These are phyloP conservation scores for Pogonocherus hispidulus DNA, from an alignment of 2,888 invertebrate genomes.

Conservation along the genomic window DNA sequence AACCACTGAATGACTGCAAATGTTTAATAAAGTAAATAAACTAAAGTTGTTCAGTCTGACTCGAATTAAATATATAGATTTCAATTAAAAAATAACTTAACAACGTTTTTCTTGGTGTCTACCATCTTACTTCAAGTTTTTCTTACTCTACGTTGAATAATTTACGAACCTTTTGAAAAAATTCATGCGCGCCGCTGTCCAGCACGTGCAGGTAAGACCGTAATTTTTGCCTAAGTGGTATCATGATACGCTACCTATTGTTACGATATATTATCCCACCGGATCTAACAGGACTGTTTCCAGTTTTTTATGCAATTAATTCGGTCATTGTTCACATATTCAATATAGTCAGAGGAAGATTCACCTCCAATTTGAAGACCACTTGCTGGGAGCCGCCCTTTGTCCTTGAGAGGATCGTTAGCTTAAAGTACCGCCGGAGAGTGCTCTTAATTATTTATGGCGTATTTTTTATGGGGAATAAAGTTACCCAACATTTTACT, in stretches of 20 bases:
- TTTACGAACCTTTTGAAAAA: no score
- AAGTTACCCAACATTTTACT: background rate
- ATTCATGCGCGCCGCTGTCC: slow-evolving; percentile 29
- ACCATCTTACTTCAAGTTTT: no score
- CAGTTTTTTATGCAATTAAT: slow-evolving; percentile 48
- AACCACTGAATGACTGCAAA: no score
- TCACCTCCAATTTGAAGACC: slow-evolving; percentile 24
- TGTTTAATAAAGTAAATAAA: no score
- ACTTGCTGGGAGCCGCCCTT: slow-evolving; percentile 20
- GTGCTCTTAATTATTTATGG: slow-evolving; percentile 1
- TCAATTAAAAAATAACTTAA: no score
- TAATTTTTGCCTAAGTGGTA: slow-evolving; percentile 60
- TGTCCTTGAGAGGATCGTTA: background rate
- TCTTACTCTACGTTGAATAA: no score
- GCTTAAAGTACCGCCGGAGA: background rate
- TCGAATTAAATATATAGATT: no score
- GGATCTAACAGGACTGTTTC: slow-evolving; percentile 37
- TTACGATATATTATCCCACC: slow-evolving; percentile 46
- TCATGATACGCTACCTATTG: slow-evolving; percentile 62
- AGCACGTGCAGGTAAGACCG: slow-evolving; percentile 60
- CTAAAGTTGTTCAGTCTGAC: no score
- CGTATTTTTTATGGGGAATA: background rate
- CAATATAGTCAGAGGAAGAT: slow-evolving; percentile 42
- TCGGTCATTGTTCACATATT: slow-evolving; percentile 51
- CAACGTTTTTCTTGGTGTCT: no score